These are phyloP conservation scores for Ciconia maguari DNA, from an alignment of 2,113 vertebrate genomes.

Conservation along the genomic window DNA sequence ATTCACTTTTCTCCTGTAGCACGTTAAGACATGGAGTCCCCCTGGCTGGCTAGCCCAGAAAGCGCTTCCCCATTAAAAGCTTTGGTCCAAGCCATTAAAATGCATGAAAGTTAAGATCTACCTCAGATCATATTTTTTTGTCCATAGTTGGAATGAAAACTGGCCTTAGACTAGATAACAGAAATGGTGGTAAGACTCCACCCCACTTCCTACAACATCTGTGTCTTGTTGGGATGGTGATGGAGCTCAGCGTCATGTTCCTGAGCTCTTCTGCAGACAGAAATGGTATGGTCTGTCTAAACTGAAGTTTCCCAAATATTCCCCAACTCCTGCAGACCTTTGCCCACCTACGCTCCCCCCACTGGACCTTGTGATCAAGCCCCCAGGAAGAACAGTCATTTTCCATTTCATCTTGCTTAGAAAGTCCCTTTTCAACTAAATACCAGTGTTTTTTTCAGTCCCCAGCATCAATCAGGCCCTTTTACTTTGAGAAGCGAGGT, in stretches of 20 bases:
- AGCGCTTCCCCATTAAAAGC: not conserved
- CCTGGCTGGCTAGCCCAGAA: not conserved
- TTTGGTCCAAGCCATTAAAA: not conserved
- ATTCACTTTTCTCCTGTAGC: not conserved
- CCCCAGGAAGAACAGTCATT: not conserved
- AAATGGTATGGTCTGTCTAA: not conserved
- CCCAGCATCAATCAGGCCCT: not conserved
- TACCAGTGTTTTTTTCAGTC: not conserved
- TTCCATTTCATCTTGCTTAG: not conserved
- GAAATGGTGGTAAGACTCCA: not conserved
- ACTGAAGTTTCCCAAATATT: not conserved
- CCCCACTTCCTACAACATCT: not conserved
- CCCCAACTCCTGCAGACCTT: not conserved
- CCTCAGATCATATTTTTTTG: not conserved
- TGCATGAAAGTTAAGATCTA: not conserved
- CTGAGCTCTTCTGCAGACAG: not conserved
- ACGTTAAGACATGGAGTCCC: not conserved
- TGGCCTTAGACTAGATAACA: not conserved
- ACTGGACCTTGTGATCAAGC: not conserved
- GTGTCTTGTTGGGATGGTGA: not conserved
- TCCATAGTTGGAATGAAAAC: not conserved
- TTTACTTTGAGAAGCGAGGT: not conserved
- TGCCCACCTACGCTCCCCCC: fast-evolving
- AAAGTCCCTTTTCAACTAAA: not conserved
- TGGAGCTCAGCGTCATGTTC: not conserved